phyloP scores from a whole-genome alignment of 2,888 invertebrate species.

The Lampropteryx suffumata region DNA sequence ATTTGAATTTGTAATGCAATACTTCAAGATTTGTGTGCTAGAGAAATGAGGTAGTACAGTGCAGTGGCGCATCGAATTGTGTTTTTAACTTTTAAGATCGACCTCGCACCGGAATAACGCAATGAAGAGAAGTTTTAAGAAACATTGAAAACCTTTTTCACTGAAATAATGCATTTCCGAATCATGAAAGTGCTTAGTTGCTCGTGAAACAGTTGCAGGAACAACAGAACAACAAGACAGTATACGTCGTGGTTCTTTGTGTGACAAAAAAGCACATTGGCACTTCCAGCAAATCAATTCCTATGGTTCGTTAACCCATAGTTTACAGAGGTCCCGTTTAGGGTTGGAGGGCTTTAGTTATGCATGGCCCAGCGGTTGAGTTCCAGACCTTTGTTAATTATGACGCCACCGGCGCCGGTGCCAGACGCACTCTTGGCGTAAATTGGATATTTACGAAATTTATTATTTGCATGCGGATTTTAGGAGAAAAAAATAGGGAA shows the following conservation, averaged over 20 bases:
- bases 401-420: slow-evolving; percentile 46
- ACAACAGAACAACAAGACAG: background rate
- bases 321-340: slow-evolving; percentile 56
- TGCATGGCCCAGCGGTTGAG: slow-evolving; percentile 57
- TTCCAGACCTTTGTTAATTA: slow-evolving; percentile 72
- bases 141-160: too few relatives aligned
- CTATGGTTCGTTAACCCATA: slow-evolving; percentile 40
- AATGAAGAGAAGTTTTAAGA: too few relatives aligned
- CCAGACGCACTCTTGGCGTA: slow-evolving; percentile 52
- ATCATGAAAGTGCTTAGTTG: too few relatives aligned
- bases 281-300: slow-evolving; percentile 27
- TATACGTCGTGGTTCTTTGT: background rate
- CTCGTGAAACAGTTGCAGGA: too few relatives aligned
- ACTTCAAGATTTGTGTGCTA: slow-evolving; percentile 25
- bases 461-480: slow-evolving; percentile 30
- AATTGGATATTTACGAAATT: slow-evolving; percentile 60
- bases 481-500: too few relatives aligned
- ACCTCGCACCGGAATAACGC: too few relatives aligned
- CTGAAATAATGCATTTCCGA: too few relatives aligned
- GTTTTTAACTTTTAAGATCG: too few relatives aligned
- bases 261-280: background rate
- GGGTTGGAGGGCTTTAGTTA: slow-evolving; percentile 59
- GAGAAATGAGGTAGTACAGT: slow-evolving; percentile 10
- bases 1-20: slow-evolving; percentile 36
- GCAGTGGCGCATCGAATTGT: slow-evolving; percentile 6